Evolutionary conservation across 2,797 vertebrate genomes (phyloP), one percentile per base, ranked within the genome.

Genomic region (Coccyzus lansbergi): DNA sequence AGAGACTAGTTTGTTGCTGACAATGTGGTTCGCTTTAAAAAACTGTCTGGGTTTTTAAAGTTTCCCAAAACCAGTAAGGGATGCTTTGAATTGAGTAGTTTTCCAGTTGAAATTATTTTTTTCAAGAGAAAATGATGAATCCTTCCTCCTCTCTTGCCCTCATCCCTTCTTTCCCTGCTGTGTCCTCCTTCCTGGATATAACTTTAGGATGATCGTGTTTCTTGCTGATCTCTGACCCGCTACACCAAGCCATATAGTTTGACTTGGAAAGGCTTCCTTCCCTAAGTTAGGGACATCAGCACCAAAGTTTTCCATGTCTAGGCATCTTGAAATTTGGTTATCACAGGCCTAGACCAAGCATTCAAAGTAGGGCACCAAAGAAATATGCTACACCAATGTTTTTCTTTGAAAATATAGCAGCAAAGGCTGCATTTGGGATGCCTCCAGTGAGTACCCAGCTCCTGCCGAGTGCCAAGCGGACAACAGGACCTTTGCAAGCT

Each of bases 391-490:
- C 26, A 36, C 7, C 52, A 4, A 0, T 0, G 1, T 21, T 84
- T 52, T 60, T 33, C 33, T 44, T 20, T 68, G 58, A 25, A 56
- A 86, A 34, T 15, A 28, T n/a, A 70, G 33, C 74, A 87, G 65
- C 67, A 38, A n/a, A 68, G 29, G 10, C 12, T 21, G 24, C 24
- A 6, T 8, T 38, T 25, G 58, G 33, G 58, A 38, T 40, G 33
- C 26, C 70, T 31, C n/a, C 2, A 2, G 51, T 0, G 0, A 58
- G 55, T 7, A 5, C 55, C 53, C 2, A 0, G 53, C 58, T 59
- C 69, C 60, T 63, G 69, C 52, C 10, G 48, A 63, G 83, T 40
- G 64, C 51, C 56, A 25, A 25, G 36, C 0, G 2, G 52, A 38
- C 44, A 70, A 65, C 15, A 10, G 65, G 72, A 71, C 71, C 64